Evolutionary conservation across 2,113 vertebrate species (phyloP).

Genomic region (Pandion haliaetus): DNA sequence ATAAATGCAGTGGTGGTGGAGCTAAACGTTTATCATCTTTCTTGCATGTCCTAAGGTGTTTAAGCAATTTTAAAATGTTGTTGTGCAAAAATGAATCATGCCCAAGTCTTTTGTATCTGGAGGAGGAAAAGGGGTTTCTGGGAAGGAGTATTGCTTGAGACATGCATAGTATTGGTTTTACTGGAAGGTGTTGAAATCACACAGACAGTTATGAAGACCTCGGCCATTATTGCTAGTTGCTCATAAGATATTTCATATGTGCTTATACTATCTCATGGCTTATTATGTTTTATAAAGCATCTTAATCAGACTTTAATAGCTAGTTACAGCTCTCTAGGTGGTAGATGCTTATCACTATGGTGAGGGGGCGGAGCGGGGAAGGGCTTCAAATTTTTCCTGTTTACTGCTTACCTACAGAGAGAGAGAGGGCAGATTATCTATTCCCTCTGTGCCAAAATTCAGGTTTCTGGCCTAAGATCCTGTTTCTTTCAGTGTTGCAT

Average conservation of each 20-base stretch:
- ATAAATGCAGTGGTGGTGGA: background rate
- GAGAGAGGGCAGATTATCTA: background rate
- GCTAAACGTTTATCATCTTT: background rate
- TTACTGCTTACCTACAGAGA: background rate
- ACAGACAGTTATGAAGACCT: background rate
- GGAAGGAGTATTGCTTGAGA: background rate
- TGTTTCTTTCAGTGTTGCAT: background rate
- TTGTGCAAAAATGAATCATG: slow-evolving; percentile 9
- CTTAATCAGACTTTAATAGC: slow-evolving; percentile 23
- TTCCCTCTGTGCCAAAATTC: background rate
- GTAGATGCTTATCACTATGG: slow-evolving; percentile 4
- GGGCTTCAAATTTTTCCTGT: slow-evolving; percentile 57
- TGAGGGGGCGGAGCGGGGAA: background rate
- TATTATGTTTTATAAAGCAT: background rate
- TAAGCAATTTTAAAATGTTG: background rate
- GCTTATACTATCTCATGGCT: slow-evolving; percentile 11
- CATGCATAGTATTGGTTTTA: background rate
- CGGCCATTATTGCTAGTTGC: background rate
- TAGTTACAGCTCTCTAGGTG: slow-evolving; percentile 32
- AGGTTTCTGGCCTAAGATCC: background rate
- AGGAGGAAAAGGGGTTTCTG: background rate
- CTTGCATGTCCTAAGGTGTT: background rate
- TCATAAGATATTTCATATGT: background rate
- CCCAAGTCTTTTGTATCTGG: background rate
- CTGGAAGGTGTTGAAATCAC: slow-evolving; percentile 1